Base-by-base conservation (phyloP, 1,140 invertebrate species). In the Sycophila sp. region DNA sequence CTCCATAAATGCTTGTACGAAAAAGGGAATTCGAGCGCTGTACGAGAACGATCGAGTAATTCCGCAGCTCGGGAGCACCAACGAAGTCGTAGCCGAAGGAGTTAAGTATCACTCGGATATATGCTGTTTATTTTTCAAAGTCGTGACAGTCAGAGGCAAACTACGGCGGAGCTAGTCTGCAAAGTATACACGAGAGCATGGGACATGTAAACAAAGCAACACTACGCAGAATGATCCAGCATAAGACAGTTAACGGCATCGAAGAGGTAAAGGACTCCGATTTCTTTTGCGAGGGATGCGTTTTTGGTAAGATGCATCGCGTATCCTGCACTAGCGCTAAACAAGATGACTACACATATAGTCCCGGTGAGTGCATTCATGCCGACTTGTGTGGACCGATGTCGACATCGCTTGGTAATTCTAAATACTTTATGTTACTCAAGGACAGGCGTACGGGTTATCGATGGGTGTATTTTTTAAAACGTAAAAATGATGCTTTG, bases 361-460 rank as follows among this genome's bases (percentile, higher is more conserved):
- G 80, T 86, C 75, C 73, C 70, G 19, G 55, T 75, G 6, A 8
- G 66, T 19, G 84, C 82, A 13, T 58, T 81, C 56, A 59, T 26
- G 22, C 22, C 7, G 34, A 59, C 24, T 10, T 59, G 19, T 38
- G 56, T 24, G 56, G 56, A 10, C 56, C 56, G 1, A 22, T 24
- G 17, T 38, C 32, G 1, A 17, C 4, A 3, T 59, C 56, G 1
- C 22, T 40, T 3, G 78, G 80, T 72, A 81, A 82, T 71, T 76
- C 78, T 71, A 75, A 67, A 72, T 87, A 81, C 65, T 83, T 86
- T 73, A 65, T 88, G 17, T 53, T 84, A 2, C 81, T 88, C 30
- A 87, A 85, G 73, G 86, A 88, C 78, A 81, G 82, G 22, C 76
- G 51, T 11, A 79, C 79, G 47, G 77, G 77, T 69, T 86, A 79